Base-by-base conservation (phyloP, 2,888 invertebrate species). In the Cataglyphis livida region DNA sequence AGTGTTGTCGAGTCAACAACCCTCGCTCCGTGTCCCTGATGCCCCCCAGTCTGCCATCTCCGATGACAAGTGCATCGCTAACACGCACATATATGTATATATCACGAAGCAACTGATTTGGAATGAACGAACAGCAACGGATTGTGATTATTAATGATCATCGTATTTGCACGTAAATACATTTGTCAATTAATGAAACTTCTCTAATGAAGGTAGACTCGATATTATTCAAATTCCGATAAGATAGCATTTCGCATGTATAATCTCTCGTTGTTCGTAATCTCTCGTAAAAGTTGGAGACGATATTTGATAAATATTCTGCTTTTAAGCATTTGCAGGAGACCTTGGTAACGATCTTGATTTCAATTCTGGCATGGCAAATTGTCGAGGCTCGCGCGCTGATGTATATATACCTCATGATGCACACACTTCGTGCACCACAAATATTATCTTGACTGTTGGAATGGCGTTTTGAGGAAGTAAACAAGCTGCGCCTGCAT, bases 1-100 rank as follows among this genome's bases (percentile, higher is more conserved):
- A 84, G 84, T 83, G 85, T 82, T 62, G 41, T 48, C 75, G 90
- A 88, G 88, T 90, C 89, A 90, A 90, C 89, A 90, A 90, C 89
- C 89, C 84, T 44, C n/a, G 57, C 25, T n/a, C 51, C 74, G 82
- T 84, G 89, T 90, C 88, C 88, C 87, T 83, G 84, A 74, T 87
- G 85, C 78, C 81, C 83, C 83, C 73, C 64, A 84, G 86, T 81
- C 21, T 21, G 21, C 21, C 21, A 21, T 21, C 83, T 61, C 48
- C 78, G 75, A 82, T 85, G 86, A 82, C 83, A 64, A 64, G 51
- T 25, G 21, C 35, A 76, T 78, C 78, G 41, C 38, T 51, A 44
- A 18, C 28, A 59, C 28, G 44, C 18, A 35, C 38, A 12, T 61
- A 48, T 65, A 48, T 15, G 12, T 44, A 15, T 38, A 38, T 38